phyloP scores from a whole-genome alignment of 2,113 vertebrate species.

The Meles meles region DNA sequence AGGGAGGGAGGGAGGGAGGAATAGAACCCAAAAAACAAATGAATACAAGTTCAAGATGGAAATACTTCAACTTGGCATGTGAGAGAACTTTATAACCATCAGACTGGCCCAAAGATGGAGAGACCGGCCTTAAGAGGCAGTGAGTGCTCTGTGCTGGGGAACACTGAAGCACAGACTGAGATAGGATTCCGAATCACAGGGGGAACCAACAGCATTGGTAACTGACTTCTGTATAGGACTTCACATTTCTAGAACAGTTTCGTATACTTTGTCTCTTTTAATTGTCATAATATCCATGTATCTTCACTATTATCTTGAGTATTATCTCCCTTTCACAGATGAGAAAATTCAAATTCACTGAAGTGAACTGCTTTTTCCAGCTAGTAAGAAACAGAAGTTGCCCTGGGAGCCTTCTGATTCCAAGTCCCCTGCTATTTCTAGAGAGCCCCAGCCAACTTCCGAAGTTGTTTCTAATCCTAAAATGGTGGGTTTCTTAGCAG shows the following conservation, averaged over 20 bases:
- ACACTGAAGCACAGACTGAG: not conserved
- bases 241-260: not conserved
- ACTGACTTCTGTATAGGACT: not conserved
- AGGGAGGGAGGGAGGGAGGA: no score
- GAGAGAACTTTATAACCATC: not conserved
- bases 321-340: not conserved
- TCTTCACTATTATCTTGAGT: not conserved
- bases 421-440: not conserved
- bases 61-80: not conserved
- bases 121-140: not conserved
- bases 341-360: not conserved
- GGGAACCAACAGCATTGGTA: not conserved
- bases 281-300: not conserved
- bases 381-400: not conserved
- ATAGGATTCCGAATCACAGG: rapidly evolving
- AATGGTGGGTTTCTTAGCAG: not conserved
- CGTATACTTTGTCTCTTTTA: not conserved
- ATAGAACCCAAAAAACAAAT: not conserved
- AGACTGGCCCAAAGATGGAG: not conserved
- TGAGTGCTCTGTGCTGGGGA: not conserved
- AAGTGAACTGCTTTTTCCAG: not conserved
- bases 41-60: not conserved
- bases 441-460: not conserved
- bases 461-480: not conserved
- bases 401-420: not conserved